Evolutionary conservation across 92 coral and sea anemone genomes (phyloP).

Genomic region (Epizoanthus illoricatus): DNA sequence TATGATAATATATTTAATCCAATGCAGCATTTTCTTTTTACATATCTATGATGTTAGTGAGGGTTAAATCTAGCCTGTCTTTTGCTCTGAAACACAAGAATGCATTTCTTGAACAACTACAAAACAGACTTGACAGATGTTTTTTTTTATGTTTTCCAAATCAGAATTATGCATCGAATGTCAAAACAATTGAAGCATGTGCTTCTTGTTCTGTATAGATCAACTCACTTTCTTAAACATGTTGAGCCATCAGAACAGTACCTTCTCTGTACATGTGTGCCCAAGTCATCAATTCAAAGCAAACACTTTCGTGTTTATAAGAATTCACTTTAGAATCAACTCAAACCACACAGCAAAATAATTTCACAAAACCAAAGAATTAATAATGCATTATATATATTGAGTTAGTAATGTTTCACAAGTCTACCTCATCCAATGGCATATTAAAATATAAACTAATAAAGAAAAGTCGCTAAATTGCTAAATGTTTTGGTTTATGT

Average conservation of each 20-base stretch:
- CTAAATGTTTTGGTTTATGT: not conserved
- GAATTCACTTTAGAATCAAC: not conserved
- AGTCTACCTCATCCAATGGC: not conserved
- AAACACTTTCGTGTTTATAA: not conserved
- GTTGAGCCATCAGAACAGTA: not conserved
- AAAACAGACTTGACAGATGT: too few species aligned
- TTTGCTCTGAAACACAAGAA: too few species aligned
- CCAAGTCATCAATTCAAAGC: not conserved
- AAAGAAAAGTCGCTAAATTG: not conserved
- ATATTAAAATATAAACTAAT: conserved; percentile 9
- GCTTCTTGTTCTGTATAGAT: too few species aligned
- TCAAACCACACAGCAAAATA: not conserved
- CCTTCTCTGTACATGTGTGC: not conserved
- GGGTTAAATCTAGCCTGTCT: too few species aligned
- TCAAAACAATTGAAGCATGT: too few species aligned
- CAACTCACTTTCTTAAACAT: not conserved
- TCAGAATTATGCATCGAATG: too few species aligned
- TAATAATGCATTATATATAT: conserved; percentile 14
- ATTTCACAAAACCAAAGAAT: not conserved
- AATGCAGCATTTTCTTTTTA: too few species aligned
- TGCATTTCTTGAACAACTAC: too few species aligned
- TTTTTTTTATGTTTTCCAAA: too few species aligned
- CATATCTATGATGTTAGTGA: too few species aligned
- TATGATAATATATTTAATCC: too few species aligned
- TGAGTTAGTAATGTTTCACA: too few species aligned